Conservation (phyloP, 2,113 vertebrate species). For the Thunnus thynnus region DNA sequence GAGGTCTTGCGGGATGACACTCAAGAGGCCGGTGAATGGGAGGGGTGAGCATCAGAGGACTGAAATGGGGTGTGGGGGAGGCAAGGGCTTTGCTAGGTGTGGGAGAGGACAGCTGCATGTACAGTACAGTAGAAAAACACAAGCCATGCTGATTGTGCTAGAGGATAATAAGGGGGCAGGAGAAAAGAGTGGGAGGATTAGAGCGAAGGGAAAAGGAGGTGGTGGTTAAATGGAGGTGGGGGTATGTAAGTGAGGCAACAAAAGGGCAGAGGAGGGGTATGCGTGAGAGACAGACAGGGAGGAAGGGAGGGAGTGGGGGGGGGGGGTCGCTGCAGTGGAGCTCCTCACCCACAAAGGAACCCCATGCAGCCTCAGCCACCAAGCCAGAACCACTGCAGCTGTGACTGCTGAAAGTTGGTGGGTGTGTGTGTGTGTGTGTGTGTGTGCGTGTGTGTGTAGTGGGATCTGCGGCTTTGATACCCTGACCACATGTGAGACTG, state of each 20-base stretch:
- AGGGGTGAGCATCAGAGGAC: neutral
- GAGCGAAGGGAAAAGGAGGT: neutral
- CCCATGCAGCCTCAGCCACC: slow-evolving; percentile 61
- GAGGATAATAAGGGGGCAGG: slow-evolving; percentile 53
- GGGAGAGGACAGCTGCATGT: slow-evolving; percentile 67
- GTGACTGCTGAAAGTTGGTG: slow-evolving; percentile 29
- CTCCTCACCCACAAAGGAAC: slow-evolving; percentile 65
- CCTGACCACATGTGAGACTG: slow-evolving; percentile 48
- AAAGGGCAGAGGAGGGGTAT: neutral
- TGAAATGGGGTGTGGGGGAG: neutral
- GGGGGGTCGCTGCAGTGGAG: slow-evolving; percentile 56
- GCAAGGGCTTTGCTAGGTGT: neutral
- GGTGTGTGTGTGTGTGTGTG: slow-evolving; percentile 2
- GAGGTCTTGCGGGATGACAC: slow-evolving; percentile 28
- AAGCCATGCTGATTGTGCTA: slow-evolving; percentile 51
- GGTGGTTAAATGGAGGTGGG: neutral
- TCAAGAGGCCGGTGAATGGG: slow-evolving; percentile 16
- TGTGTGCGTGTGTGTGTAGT: slow-evolving; percentile 32
- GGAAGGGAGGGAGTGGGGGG: neutral
- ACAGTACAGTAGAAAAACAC: slow-evolving; percentile 54
- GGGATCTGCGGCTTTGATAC: slow-evolving; percentile 63
- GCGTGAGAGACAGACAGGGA: slow-evolving; percentile 16
- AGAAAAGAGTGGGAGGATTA: slow-evolving; percentile 26
- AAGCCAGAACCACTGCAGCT: slow-evolving; percentile 71
- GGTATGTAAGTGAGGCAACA: slow-evolving; percentile 11